Base-by-base conservation (phyloP, 2,888 invertebrate genomes). In the Acholoe squamosa region DNA sequence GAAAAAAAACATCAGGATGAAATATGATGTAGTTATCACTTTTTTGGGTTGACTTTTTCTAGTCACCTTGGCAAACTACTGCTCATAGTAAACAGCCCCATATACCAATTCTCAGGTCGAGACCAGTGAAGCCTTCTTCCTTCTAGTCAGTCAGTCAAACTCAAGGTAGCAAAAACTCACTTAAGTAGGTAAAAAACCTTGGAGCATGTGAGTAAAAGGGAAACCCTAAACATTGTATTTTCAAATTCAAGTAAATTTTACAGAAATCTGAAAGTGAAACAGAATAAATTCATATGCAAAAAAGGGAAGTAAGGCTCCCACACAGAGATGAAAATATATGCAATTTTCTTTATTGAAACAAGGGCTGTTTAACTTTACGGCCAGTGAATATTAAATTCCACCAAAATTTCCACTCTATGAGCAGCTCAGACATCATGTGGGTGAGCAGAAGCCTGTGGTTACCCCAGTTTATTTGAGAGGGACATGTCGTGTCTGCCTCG, bases 391-490 rank as follows among this genome's bases (percentile, higher is more conserved):
- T 43, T 43, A 43, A 43, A 43, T 10, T 43, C 43, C 43, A 43
- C 43, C 43, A 43, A 43, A 43, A 43, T 43, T 43, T 10, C n/a
- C n/a, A n/a, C 43, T 10, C 43, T 43, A 10, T 43, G 43, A 43
- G 43, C 43, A 43, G 43, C 43, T 43, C 43, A 43, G 43, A 43
- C 43, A 10, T 10, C 43, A 43, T 43, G 43, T 43, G 43, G 3
- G 43, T 43, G 43, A 43, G 43, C 61, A 61, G 61, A 61, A 61
- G n/a, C 71, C 71, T 71, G 71, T 25, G 25, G 71, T 25, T 71
- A 71, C n/a, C 71, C 71, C 25, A 71, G 71, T 71, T 71, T 28
- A 71, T 28, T 28, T 22, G 25, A 31, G 28, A 71, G 71, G 31
- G 31, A 61, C 19, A 19, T 3, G 61, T 7, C 61, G 61, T 61